Evolutionary conservation across 2,888 invertebrate species (phyloP), one percentile per base, ranked within the genome.

Genomic region (Lithodes maja): DNA sequence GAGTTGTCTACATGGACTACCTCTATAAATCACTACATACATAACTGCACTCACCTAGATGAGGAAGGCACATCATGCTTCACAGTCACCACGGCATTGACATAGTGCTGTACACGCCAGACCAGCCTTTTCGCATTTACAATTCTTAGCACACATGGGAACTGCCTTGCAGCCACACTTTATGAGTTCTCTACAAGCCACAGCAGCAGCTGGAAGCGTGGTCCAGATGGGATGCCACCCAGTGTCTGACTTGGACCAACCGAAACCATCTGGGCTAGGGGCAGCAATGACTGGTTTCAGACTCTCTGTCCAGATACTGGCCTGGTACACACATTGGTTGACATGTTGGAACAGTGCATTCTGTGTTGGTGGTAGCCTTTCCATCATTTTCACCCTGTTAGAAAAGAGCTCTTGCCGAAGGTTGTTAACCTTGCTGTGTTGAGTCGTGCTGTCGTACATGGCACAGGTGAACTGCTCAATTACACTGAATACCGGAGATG

Each of bases 401-500:
- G 74, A 12, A 74, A 83, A 83, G 74, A 83, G 54, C 74, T 83
- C 75, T 74, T 74, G 74, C 54, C 83, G 33, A 52, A 74, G 54
- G 33, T 82, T 1, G 49, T 82, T 68, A 68, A 82, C 69, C 53
- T 69, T 74, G 69, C 71, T 74, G n/a, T 74, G 83, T 53, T 83
- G 83, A 69, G 53, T 83, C 0, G 83, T 83, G 53, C 1, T 83
- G 53, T 75, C 83, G 0, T 83, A 74, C 53, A 54, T 52, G 53
- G 54, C 83, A 83, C 74, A 74, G 54, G 74, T 75, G 75, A 83
- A 83, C 74, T 54, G 71, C 54, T 83, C 83, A 74, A 74, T 81
- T 81, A 81, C 61, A 33, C 81, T 81, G 5, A 81, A 81, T 81
- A 81, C 81, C 68, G 81, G 81, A 81, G 61, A 81, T 81, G 81